A percentile compares a stretch with the other conserved stretches of the same genome.
These are phyloP conservation scores for Thamnaconus septentrionalis DNA, from an alignment of 2,113 vertebrate genomes.

Conservation along the genomic window DNA sequence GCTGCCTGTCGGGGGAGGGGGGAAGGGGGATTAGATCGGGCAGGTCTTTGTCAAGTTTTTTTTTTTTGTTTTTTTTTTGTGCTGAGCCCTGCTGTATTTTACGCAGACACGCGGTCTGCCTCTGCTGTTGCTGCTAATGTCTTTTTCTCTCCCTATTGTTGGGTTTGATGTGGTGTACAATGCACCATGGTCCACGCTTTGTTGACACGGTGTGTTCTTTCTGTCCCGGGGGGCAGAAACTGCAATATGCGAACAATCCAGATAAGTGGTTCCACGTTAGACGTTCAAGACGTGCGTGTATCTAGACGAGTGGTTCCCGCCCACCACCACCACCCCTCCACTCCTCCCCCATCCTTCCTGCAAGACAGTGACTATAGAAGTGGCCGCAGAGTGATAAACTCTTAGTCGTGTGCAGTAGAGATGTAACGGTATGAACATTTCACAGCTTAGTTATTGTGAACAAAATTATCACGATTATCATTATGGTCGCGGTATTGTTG, in stretches of 20 bases:
- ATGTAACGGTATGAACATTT: no score
- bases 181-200: not conserved
- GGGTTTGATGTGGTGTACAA: not conserved
- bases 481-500: no score
- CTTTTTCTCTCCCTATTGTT: slow-evolving; percentile 6
- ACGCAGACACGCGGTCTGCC: not conserved
- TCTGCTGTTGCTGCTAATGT: not conserved
- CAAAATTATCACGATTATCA: no score
- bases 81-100: slow-evolving; percentile 29
- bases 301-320: slow-evolving; percentile 13
- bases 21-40: not conserved
- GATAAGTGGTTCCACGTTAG: slow-evolving; percentile 57
- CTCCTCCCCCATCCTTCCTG: not conserved
- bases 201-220: slow-evolving; percentile 40
- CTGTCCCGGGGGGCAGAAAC: slow-evolving; percentile 46
- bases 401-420: no score
- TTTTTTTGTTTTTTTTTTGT: not conserved
- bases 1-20: not conserved
- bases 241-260: slow-evolving; percentile 50
- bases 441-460: no score
- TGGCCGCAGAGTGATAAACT: not conserved
- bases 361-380: not conserved
- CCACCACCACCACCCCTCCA: not conserved
- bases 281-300: not conserved
- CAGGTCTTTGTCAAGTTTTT: no score